These are phyloP conservation scores for Oryzias celebensis DNA, from an alignment of 2,113 vertebrate genomes.

Conservation along the genomic window DNA sequence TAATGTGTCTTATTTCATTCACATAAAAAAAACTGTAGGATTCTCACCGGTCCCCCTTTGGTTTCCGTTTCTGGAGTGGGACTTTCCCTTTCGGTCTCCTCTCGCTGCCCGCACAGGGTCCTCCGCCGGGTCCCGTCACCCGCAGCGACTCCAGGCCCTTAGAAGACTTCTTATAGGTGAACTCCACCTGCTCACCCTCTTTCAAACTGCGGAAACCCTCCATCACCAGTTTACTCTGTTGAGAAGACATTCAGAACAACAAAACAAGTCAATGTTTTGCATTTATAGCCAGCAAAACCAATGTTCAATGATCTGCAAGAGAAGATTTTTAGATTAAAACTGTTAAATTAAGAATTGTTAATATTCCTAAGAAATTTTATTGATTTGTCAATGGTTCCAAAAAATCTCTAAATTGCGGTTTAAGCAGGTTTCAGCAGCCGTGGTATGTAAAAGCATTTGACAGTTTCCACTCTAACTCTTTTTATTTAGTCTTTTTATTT, in stretches of 20 bases:
- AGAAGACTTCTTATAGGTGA: conserved; percentile 98
- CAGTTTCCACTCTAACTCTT: too few relatives aligned
- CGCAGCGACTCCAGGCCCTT: conserved; percentile 99
- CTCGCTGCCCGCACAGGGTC: conserved; percentile 94
- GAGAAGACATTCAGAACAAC: conserved; percentile 22
- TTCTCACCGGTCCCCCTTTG: conserved; percentile 98
- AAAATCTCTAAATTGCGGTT: too few relatives aligned
- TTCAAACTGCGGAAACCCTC: conserved; percentile 99
- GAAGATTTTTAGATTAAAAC: too few relatives aligned
- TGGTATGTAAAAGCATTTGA: too few relatives aligned
- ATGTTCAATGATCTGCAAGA: too few relatives aligned
- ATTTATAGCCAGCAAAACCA: background rate
- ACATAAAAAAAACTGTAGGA: background rate
- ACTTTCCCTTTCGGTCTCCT: conserved; percentile 98
- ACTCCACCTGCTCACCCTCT: conserved; percentile 98
- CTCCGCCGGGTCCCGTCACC: conserved; percentile 96
- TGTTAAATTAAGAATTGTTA: too few relatives aligned
- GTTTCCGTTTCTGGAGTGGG: conserved; percentile 92
- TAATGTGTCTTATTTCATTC: background rate
- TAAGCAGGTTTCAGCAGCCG: too few relatives aligned
- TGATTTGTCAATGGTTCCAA: too few relatives aligned
- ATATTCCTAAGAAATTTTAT: too few relatives aligned
- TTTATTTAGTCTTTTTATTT: too few relatives aligned
- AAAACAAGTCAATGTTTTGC: background rate
- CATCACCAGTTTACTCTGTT: conserved; percentile 98